A percentile compares a stretch with the other conserved stretches of the same genome.
Conservation (phyloP, 1,140 invertebrate genomes). For the Zaprionus taronus region DNA sequence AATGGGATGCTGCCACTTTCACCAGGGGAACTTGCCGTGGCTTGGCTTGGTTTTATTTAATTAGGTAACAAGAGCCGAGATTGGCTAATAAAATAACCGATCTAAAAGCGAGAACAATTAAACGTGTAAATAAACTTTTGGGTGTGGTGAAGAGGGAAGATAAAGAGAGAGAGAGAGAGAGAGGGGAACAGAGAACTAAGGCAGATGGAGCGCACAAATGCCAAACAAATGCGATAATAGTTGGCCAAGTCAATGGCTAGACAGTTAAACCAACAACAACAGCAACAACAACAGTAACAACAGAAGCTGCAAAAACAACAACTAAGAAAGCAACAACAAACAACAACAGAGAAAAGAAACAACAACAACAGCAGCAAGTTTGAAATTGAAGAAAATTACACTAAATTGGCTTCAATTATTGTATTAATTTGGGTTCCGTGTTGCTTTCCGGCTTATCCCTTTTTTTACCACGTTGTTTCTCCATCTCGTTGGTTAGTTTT, state of each 20-base stretch:
- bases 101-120: slow-evolving; percentile 29
- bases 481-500: slow-evolving; percentile 14
- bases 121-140: slow-evolving; percentile 52
- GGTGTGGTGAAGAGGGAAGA: slow-evolving; percentile 42
- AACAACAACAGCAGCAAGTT: slow-evolving; percentile 60
- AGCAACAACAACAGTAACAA: slow-evolving; percentile 44
- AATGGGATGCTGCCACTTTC: background rate
- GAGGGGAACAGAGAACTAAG: background rate
- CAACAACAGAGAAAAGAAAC: slow-evolving; percentile 42
- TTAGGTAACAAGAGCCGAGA: slow-evolving; percentile 37
- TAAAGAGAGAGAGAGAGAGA: background rate
- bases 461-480: slow-evolving; percentile 43
- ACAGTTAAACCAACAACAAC: slow-evolving; percentile 55
- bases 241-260: slow-evolving; percentile 78
- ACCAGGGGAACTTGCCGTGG: slow-evolving; percentile 4
- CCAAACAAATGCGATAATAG: slow-evolving; percentile 82
- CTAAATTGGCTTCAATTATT: slow-evolving; percentile 84
- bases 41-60: slow-evolving; percentile 31
- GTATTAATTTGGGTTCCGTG: slow-evolving; percentile 84
- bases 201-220: slow-evolving; percentile 58
- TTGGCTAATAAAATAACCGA: slow-evolving; percentile 19
- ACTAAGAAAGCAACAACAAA: background rate
- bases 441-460: slow-evolving; percentile 84
- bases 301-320: slow-evolving; percentile 15
- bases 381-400: slow-evolving; percentile 82